Evolutionary conservation across 37 sponge, comb jelly and placozoan species (phyloP), one percentile per base, ranked within the genome.

Genomic region (Geodia barretti): DNA sequence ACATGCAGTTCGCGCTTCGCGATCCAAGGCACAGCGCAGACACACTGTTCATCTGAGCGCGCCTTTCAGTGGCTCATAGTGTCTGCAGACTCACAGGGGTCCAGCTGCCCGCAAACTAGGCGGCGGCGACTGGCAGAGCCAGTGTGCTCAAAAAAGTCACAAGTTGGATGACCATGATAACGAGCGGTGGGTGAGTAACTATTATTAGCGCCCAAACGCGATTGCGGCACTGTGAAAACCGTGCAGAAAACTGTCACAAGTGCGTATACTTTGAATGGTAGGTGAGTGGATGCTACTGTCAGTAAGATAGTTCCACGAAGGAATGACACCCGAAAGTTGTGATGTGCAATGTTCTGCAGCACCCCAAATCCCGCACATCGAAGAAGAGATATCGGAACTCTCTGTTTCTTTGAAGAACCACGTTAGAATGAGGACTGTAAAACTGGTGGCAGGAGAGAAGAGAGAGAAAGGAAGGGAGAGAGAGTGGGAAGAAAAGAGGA

Each of bases 261-360:
- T 64, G 76, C 87, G 62, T 30, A 92, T 79, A 34, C 67, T 62
- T 35, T 47, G 38, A 28, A 94, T 64, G 2, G 43, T 68, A 17
- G 79, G 75, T 40, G 92, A 79, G 39, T 73, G 71, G 3, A 79
- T 39, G 32, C 91, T 91, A 14, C 94, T 91, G 76, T 74, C 68
- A 9, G 94, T 96, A 70, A 96, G 87, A 17, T 93, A 66, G 43
- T 76, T 78, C 0, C 97, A 92, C 9, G 91, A 94, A 31, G 91
- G n/a, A n/a, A 96, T 0, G 86, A 77, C n/a, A n/a, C n/a, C n/a
- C n/a, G n/a, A 77, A 36, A 76, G 54, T 64, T 8, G 11, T 76
- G 89, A 41, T 96, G 97, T 24, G 63, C 60, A 20, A 93, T 73
- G 60, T 87, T 87, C 70, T 87, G 90, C n/a, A n/a, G 74, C 97